Conservation (phyloP, 1,140 invertebrate genomes). For the Xylocopa sonorina region DNA sequence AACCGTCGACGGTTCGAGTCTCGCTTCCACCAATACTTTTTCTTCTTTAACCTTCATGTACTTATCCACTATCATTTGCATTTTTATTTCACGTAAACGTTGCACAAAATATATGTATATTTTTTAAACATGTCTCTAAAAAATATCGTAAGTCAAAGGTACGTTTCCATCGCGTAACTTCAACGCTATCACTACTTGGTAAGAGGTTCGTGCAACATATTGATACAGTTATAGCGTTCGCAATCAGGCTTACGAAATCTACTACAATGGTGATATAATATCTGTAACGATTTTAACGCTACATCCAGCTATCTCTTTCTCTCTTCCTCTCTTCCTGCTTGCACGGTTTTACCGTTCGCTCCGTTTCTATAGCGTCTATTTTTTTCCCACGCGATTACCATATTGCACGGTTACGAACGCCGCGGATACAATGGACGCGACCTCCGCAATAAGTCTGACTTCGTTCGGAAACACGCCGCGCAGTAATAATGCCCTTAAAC, state of each 20-base stretch:
- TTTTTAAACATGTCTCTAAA: too few relatives aligned
- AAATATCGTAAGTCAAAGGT: not conserved
- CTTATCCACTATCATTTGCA: not conserved
- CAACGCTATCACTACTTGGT: not conserved
- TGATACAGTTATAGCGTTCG: not conserved
- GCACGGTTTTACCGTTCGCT: not conserved
- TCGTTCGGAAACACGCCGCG: not conserved
- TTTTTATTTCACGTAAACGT: too few relatives aligned
- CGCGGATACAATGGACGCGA: slow-evolving; percentile 17
- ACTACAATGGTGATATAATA: not conserved
- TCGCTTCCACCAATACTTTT: not conserved
- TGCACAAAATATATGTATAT: too few relatives aligned
- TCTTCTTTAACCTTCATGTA: not conserved
- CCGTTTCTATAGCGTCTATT: slow-evolving; percentile 18
- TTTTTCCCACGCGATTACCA: slow-evolving; percentile 36
- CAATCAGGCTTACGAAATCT: slow-evolving; percentile 20
- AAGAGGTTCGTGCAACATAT: not conserved
- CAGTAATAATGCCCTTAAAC: slow-evolving; percentile 33
- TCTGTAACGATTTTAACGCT: not conserved
- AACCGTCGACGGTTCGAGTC: slow-evolving; percentile 29
- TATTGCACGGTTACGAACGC: slow-evolving; percentile 4
- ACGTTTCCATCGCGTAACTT: not conserved
- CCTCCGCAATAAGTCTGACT: not conserved
- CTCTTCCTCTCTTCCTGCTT: too few relatives aligned
- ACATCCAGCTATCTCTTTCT: not conserved